Percentiles rank a stretch among this genome's conserved stretches.
phyloP scores from a whole-genome alignment of 1,140 invertebrate species.

The Drosophila kohkoa region DNA sequence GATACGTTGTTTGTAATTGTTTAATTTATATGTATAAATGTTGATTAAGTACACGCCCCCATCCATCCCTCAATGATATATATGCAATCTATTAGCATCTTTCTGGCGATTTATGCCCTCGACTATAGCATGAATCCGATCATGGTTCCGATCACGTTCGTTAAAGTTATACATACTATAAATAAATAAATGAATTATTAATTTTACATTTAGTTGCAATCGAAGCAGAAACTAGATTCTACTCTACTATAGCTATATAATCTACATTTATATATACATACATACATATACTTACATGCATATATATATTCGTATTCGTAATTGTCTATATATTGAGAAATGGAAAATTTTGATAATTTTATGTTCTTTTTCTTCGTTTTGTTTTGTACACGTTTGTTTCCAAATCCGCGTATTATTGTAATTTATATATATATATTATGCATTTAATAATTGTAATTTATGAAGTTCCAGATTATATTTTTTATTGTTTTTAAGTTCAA shows the following conservation, averaged over 20 bases:
- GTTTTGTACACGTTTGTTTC: conserved; percentile 17
- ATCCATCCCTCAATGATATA: conserved; percentile 28
- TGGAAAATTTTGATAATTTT: conserved; percentile 58
- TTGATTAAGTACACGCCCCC: conserved; percentile 60
- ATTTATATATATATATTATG: conserved; percentile 66
- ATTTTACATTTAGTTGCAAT: conserved; percentile 48
- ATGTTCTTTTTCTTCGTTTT: conserved; percentile 45
- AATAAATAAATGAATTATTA: conserved; percentile 34
- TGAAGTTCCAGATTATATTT: conserved; percentile 40
- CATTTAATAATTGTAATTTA: conserved; percentile 76
- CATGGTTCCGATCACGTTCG: background rate
- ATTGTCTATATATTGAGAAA: conserved; percentile 20
- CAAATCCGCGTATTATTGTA: conserved; percentile 41
- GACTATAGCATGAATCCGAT: conserved; percentile 45
- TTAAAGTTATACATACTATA: conserved; percentile 4
- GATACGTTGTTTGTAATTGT: conserved; percentile 73
- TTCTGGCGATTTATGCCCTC: conserved; percentile 46
- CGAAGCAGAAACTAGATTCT: conserved; percentile 22
- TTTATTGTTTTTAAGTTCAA: conserved; percentile 75
- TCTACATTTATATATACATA: conserved; percentile 8
- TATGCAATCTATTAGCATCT: conserved; percentile 35
- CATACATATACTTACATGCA: background rate
- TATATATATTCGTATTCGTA: conserved; percentile 16
- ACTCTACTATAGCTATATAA: background rate
- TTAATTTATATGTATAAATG: conserved; percentile 72